A percentile compares a stretch with the other conserved stretches of the same genome.
Evolutionary conservation across 2,888 invertebrate genomes (phyloP).

Genomic region (Noctua comes): DNA sequence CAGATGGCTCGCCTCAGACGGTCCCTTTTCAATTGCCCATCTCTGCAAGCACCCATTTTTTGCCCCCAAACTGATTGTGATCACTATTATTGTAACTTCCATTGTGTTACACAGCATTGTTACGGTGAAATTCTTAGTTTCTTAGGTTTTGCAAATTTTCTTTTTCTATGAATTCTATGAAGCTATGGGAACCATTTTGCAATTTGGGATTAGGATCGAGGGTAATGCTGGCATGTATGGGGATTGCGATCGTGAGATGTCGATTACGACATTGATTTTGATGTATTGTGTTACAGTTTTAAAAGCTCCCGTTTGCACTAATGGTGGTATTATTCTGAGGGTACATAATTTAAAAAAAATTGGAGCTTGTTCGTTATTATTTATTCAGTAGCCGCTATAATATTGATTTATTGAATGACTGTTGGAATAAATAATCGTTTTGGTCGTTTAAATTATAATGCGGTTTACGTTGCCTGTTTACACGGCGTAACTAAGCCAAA

Average conservation of each 20-base stretch:
- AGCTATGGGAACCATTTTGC: slow-evolving; percentile 81
- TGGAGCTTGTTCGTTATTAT: slow-evolving; percentile 47
- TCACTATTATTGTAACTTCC: slow-evolving; percentile 80
- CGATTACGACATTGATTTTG: slow-evolving; percentile 63
- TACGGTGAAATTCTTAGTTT: slow-evolving; percentile 81
- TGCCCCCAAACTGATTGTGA: slow-evolving; percentile 84
- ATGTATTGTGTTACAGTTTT: slow-evolving; percentile 65
- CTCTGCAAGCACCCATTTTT: slow-evolving; percentile 80
- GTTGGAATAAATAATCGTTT: slow-evolving; percentile 36
- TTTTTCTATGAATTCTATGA: slow-evolving; percentile 76
- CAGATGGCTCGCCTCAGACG: slow-evolving; percentile 81
- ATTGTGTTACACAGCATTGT: slow-evolving; percentile 83
- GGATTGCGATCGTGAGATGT: slow-evolving; percentile 56
- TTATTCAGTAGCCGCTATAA: slow-evolving; percentile 50
- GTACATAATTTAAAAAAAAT: slow-evolving; percentile 50
- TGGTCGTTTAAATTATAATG: slow-evolving; percentile 18
- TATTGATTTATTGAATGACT: slow-evolving; percentile 58
- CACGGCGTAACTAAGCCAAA: not conserved
- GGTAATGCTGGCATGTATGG: slow-evolving; percentile 62
- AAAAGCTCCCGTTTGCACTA: slow-evolving; percentile 54
- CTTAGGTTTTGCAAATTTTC: slow-evolving; percentile 80
- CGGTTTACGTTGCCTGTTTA: slow-evolving; percentile 7
- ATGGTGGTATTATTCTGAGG: slow-evolving; percentile 42
- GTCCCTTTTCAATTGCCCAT: slow-evolving; percentile 88
- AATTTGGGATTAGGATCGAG: slow-evolving; percentile 78